Evolutionary conservation across 2,113 vertebrate genomes (phyloP).

Genomic region (Clinocottus analis): DNA sequence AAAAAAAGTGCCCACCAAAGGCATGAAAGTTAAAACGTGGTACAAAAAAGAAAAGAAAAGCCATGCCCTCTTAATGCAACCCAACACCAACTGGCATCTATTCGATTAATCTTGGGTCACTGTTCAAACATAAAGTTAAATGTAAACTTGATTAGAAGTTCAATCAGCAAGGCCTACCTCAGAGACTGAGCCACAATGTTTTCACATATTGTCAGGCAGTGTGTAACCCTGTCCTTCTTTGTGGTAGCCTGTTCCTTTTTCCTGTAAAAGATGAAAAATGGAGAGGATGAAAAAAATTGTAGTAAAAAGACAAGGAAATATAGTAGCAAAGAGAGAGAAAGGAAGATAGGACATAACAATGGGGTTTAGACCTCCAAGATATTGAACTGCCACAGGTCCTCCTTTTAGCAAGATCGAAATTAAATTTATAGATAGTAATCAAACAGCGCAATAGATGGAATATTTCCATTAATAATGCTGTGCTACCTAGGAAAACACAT

Average conservation of each 20-base stretch:
- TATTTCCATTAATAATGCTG: too few species aligned
- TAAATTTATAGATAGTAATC: too few species aligned
- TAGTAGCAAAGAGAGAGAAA: not conserved
- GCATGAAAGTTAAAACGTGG: not conserved
- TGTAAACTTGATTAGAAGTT: not conserved
- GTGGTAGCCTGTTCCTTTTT: slow-evolving; percentile 96
- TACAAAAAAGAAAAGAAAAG: too few species aligned
- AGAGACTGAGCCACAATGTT: slow-evolving; percentile 97
- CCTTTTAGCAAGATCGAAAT: too few species aligned
- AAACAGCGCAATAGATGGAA: too few species aligned
- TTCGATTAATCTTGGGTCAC: not conserved
- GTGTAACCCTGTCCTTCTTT: slow-evolving; percentile 97
- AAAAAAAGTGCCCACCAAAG: not conserved
- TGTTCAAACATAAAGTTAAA: not conserved
- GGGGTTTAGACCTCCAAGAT: not conserved
- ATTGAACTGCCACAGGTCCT: not conserved
- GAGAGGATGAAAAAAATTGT: not conserved
- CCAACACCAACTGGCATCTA: not conserved
- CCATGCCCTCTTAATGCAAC: not conserved
- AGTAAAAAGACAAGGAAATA: not conserved
- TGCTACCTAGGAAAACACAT: not conserved
- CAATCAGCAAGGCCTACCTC: slow-evolving; percentile 84
- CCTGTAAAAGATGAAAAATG: slow-evolving; percentile 76
- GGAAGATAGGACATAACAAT: not conserved
- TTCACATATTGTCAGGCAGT: slow-evolving; percentile 98